Evolutionary conservation across 2,797 vertebrate genomes (phyloP), one percentile per base, ranked within the genome.

Genomic region (Acanthornis magna): DNA sequence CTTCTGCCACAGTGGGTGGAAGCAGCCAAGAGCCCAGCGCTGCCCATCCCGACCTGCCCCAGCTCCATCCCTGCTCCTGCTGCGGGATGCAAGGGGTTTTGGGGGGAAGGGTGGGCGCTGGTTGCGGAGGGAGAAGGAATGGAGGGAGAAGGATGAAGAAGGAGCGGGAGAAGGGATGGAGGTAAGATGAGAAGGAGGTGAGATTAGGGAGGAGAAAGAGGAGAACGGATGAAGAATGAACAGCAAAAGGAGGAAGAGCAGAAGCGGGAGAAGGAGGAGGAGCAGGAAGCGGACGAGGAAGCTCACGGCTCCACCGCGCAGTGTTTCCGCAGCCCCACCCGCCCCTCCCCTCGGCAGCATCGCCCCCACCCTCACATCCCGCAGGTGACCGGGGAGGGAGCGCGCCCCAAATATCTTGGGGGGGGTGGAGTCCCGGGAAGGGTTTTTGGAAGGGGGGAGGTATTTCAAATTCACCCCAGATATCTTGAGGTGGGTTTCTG

Each of bases 221-320:
- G 57, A 17, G 34, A n/a, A 58, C 15, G 23, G 16, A 38, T 36
- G 25, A 60, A 18, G 34, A 60, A 18, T 38, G 25, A 60, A 25
- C 20, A 34, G 12, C 10, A 67, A 18, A 34, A 65, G 20, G 20
- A 48, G 16, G 16, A 60, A 13, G 13, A 38, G 10, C 10, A 43
- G 26, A 36, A 61, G 36, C 26, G 43, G 43, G 19, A 45, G 42
- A 43, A 4, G 30, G 26, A 43, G 51, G 21, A 51, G 21, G 16
- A 54, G 48, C 14, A 38, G 45, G 65, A 81, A 45, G 32, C 11
- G 8, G 57, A 45, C 38, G 22, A 32, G 16, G 48, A 36, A 53
- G 9, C 3, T 54, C 15, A 4, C 2, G 7, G 17, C 8, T 18
- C 4, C 13, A 2, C 4, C 7, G 20, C 36, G 32, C 13, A 3